Evolutionary conservation across 2,797 vertebrate species (phyloP).

Genomic region (Spondyliosoma cantharus): DNA sequence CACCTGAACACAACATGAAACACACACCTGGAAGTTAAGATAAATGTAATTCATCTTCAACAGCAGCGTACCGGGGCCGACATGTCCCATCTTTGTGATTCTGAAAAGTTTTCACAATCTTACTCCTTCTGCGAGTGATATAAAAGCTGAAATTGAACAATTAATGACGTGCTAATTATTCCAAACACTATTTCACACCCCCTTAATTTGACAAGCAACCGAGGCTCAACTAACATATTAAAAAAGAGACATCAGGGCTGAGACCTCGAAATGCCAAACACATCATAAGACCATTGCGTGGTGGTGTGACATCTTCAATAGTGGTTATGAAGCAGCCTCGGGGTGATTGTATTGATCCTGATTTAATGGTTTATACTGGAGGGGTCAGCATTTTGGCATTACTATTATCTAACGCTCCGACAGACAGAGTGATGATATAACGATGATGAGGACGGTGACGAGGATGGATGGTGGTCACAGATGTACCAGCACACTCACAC

Average conservation of each 20-base stretch:
- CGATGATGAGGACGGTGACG: conserved; percentile 67
- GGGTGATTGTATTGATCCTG: conserved; percentile 28
- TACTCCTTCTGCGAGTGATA: not conserved
- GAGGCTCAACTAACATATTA: not conserved
- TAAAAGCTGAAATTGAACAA: conserved; percentile 14
- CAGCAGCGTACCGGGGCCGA: no score
- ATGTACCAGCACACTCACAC: conserved; percentile 72
- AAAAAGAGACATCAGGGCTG: not conserved
- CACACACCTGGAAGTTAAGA: no score
- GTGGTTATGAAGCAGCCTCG: not conserved
- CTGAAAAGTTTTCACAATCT: conserved; percentile 1
- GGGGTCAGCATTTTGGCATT: conserved; percentile 52
- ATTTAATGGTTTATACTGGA: conserved; percentile 42
- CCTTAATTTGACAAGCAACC: not conserved
- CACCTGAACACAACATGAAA: no score
- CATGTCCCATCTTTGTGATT: not conserved
- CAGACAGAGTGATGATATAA: conserved; percentile 73
- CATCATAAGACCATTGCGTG: conserved; percentile 25
- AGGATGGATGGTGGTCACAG: conserved; percentile 65
- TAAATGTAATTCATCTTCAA: no score
- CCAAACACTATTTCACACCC: not conserved
- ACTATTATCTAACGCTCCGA: conserved; percentile 62
- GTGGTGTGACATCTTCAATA: conserved; percentile 1
- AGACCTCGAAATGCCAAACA: conserved; percentile 36
- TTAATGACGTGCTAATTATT: conserved; percentile 16